Evolutionary conservation across 2,888 invertebrate species (phyloP), one percentile per base, ranked within the genome.

Genomic region (Ferrisia virgata): DNA sequence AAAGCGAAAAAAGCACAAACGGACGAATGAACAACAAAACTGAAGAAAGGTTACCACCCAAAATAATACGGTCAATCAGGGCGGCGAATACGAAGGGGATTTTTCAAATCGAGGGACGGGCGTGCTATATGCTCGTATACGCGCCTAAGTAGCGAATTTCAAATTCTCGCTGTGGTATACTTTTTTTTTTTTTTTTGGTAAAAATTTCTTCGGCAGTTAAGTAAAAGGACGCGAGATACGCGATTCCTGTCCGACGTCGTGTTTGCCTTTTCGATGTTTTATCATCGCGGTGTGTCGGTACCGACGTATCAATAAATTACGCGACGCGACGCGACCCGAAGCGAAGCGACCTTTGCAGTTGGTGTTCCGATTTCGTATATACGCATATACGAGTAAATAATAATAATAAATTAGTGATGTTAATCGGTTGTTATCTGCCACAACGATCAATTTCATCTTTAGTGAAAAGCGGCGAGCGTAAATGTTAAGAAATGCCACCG

Each of bases 31-130:
- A 43, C 72, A 72, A 69, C 69, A 40, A 43, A 43, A 31, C 40
- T 28, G 28, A 72, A 31, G 72, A 83, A 83, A 83, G 83, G 83
- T 83, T 83, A 76, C 83, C 83, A 83, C 83, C 83, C 83, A 83
- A 83, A 83, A 83, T 53, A 58, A 64, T 58, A 64, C 36, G 83
- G 82, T 69, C 82, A 69, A 31, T 69, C 40, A 39, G 39, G 81
- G 47, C 53, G 81, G 47, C 81, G 53, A 22, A 72, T 31, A 2
- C 15, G 5, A 8, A 28, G 81, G 31, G 33, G n/a, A 11, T n/a
- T 25, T 18, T 58, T 31, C 36, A 13, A 25, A 53, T 39, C 28
- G 33, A 53, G 82, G 36, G 28, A 64, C 64, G 39, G 83, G 25
- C 72, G 25, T 82, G 18, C 39, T n/a, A 25, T 40, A 40, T n/a